phyloP scores from a whole-genome alignment of 2,113 vertebrate species.

The Gobiocypris rarus region DNA sequence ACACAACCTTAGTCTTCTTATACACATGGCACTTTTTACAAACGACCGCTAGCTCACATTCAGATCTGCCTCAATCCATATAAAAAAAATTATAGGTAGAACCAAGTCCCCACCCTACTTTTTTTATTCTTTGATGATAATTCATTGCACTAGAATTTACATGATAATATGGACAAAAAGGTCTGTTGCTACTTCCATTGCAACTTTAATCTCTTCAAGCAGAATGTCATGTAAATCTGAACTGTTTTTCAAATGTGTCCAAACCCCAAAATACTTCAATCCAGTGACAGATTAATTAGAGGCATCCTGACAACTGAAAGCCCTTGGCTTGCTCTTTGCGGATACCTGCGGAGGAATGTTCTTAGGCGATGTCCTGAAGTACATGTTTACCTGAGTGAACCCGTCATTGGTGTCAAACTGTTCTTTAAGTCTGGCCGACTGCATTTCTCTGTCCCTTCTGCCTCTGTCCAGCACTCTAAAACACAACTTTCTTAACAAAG shows the following conservation, averaged over 20 bases:
- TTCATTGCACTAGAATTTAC: background rate
- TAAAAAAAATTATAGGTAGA: background rate
- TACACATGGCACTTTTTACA: background rate
- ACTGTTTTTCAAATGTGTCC: background rate
- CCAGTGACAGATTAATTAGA: background rate
- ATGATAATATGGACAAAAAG: background rate
- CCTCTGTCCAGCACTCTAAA: conserved; percentile 19
- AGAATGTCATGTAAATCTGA: background rate
- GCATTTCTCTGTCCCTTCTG: conserved; percentile 1
- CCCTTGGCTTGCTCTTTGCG: background rate
- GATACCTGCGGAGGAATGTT: conserved; percentile 4
- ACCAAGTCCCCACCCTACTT: background rate
- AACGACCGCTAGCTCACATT: background rate
- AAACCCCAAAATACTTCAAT: background rate
- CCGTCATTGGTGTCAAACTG: conserved; percentile 19
- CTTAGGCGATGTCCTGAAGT: conserved; percentile 19
- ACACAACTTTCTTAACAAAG: conserved; percentile 32
- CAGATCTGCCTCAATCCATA: background rate
- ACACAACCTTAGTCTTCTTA: too few species aligned
- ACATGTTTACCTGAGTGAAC: conserved; percentile 35
- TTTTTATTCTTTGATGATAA: background rate
- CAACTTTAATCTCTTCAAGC: background rate
- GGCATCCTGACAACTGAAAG: background rate
- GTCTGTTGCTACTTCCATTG: background rate
- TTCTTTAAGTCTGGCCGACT: conserved; percentile 22